Evolutionary conservation across 2,113 vertebrate species (phyloP).

Genomic region (Clarias magur): DNA sequence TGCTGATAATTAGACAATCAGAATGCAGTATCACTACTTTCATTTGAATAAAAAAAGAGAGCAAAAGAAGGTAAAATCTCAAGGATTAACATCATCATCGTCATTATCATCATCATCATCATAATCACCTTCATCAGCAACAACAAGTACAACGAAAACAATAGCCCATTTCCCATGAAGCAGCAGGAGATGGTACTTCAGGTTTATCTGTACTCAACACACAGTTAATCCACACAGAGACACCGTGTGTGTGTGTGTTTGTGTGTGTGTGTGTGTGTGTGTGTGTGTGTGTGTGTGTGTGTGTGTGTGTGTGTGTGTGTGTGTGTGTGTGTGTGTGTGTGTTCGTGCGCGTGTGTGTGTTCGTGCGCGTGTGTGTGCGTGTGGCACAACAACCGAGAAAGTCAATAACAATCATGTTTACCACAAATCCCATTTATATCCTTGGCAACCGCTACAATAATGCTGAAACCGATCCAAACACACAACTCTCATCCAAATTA

Average conservation of each 20-base stretch:
- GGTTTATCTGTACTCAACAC: neutral
- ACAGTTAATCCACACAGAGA: neutral
- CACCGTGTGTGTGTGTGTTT: too few species aligned
- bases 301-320: neutral
- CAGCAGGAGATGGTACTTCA: neutral
- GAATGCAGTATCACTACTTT: neutral
- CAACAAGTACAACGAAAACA: neutral
- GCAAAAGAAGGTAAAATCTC: too few species aligned
- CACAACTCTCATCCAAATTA: neutral
- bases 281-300: neutral
- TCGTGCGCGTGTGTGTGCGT: neutral
- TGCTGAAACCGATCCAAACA: neutral
- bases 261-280: neutral
- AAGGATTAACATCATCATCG: too few species aligned
- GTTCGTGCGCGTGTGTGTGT: neutral
- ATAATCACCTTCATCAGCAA: too few species aligned
- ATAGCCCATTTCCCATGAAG: neutral
- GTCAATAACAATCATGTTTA: constrained; percentile 29
- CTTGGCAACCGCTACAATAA: neutral
- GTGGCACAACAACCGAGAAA: neutral
- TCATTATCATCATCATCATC: too few species aligned
- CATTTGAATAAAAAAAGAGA: neutral
- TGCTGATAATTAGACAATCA: neutral
- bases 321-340: neutral
- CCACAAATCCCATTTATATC: constrained; percentile 10